These are phyloP conservation scores for Sceloporus undulatus DNA, from an alignment of 2,113 vertebrate species.

Conservation along the genomic window DNA sequence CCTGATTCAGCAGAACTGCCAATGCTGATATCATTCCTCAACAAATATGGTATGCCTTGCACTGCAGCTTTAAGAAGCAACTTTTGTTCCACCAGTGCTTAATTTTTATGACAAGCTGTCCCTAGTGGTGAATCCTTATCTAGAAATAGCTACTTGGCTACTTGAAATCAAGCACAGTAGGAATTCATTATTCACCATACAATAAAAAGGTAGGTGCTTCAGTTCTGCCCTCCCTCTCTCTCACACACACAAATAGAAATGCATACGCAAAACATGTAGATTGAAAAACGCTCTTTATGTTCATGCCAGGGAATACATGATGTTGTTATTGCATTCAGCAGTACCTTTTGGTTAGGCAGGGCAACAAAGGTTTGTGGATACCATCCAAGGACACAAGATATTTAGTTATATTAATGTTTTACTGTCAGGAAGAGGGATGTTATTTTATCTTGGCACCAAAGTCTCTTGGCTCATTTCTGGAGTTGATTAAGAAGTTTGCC, in stretches of 20 bases:
- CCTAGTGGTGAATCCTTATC: neutral
- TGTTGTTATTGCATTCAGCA: neutral
- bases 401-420: neutral
- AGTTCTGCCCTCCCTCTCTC: neutral
- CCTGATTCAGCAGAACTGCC: constrained; percentile 46
- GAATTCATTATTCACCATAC: neutral
- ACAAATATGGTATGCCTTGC: constrained; percentile 4
- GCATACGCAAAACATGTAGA: neutral
- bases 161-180: constrained; percentile 13
- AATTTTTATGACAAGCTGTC: constrained; percentile 25
- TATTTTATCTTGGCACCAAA: neutral
- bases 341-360: neutral
- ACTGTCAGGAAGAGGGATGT: neutral
- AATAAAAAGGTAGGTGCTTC: constrained; percentile 5
- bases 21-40: neutral
- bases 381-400: neutral
- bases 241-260: neutral
- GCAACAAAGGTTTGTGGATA: neutral
- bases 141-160: constrained; percentile 8
- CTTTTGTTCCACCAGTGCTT: neutral
- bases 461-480: neutral
- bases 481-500: neutral
- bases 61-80: neutral
- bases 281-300: neutral
- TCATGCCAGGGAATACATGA: neutral